These are phyloP conservation scores for Ormyrus labotus DNA, from an alignment of 2,888 invertebrate species.

Conservation along the genomic window DNA sequence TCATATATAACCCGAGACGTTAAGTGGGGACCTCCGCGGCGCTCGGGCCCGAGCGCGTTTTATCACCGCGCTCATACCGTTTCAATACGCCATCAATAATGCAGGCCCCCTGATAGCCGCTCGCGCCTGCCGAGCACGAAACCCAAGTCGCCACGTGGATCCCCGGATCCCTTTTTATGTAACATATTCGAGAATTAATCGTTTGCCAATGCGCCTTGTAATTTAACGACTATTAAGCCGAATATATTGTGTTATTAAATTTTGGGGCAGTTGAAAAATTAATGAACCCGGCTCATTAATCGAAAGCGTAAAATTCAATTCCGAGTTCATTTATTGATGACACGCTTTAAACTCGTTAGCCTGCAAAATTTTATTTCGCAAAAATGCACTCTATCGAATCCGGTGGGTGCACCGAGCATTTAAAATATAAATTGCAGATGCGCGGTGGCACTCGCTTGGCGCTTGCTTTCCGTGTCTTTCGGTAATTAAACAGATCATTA, in stretches of 20 bases:
- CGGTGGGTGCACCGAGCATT: too few relatives aligned
- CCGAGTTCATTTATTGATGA: too few relatives aligned
- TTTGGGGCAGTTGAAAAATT: too few relatives aligned
- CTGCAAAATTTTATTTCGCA: too few relatives aligned
- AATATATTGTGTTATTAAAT: too few relatives aligned
- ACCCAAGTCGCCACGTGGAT: not conserved
- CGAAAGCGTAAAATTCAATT: not conserved
- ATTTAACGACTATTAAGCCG: too few relatives aligned
- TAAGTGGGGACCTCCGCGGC: constrained; percentile 74
- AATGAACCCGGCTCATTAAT: not conserved
- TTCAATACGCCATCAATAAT: constrained; percentile 76
- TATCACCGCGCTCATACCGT: constrained; percentile 74
- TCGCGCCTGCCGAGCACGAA: too few relatives aligned
- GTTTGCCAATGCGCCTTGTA: not conserved
- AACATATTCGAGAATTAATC: not conserved
- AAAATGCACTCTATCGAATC: too few relatives aligned
- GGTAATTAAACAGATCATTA: constrained; percentile 75
- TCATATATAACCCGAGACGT: constrained; percentile 73
- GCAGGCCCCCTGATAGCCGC: constrained; percentile 65
- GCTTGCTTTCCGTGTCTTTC: constrained; percentile 65
- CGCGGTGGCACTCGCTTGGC: constrained; percentile 33
- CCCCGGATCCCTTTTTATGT: not conserved
- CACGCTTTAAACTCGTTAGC: too few relatives aligned
- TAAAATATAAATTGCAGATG: constrained; percentile 48
- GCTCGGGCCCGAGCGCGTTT: constrained; percentile 71